These are phyloP conservation scores for Sandelia bainsii DNA, from an alignment of 2,797 vertebrate genomes.

Conservation along the genomic window DNA sequence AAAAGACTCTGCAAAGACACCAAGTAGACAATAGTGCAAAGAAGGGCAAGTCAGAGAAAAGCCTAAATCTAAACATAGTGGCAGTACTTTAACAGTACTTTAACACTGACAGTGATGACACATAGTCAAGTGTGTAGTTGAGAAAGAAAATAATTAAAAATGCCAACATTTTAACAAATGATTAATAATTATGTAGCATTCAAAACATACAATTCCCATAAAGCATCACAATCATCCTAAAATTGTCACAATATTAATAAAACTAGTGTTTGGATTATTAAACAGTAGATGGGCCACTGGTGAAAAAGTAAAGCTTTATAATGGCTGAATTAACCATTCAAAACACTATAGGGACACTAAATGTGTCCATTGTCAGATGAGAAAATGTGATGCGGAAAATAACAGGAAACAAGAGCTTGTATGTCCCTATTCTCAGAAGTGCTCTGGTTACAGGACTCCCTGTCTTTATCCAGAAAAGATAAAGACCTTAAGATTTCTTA, in stretches of 20 bases:
- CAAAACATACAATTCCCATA: background rate
- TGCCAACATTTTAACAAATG: too few species aligned
- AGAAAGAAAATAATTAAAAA: too few species aligned
- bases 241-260: background rate
- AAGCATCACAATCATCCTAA: background rate
- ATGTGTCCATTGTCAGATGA: conserved; percentile 24
- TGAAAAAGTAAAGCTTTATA: too few species aligned
- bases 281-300: background rate
- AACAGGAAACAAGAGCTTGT: conserved; percentile 23
- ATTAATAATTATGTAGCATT: too few species aligned
- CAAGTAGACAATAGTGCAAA: background rate
- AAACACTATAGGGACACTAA: conserved; percentile 15
- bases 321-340: conserved; percentile 43
- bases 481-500: background rate
- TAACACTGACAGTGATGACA: background rate
- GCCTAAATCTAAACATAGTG: background rate
- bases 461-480: background rate
- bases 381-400: conserved; percentile 34
- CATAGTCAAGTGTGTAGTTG: too few species aligned
- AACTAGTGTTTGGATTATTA: background rate
- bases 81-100: too few species aligned
- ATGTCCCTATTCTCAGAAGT: conserved; percentile 36
- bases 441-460: conserved; percentile 22
- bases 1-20: conserved; percentile 1
- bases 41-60: background rate